phyloP scores from a whole-genome alignment of 2,113 vertebrate species.

The Vombatus ursinus region DNA sequence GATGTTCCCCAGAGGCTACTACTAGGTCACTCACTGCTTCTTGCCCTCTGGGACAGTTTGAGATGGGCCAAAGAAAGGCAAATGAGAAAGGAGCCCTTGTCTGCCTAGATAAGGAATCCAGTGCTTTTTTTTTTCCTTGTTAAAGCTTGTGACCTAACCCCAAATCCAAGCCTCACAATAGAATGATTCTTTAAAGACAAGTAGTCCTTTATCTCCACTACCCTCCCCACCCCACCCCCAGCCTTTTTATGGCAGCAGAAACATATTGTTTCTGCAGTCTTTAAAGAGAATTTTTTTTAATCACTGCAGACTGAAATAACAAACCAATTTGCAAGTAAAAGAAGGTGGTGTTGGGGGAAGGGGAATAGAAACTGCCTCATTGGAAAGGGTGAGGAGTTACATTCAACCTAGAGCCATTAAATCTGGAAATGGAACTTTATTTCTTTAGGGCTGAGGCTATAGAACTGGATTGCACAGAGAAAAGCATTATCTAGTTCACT shows the following conservation, averaged over 20 bases:
- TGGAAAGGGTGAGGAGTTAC: not conserved
- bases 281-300: slow-evolving; percentile 19
- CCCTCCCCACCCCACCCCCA: not conserved
- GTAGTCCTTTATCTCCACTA: not conserved
- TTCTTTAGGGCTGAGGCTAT: not conserved
- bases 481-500: not conserved
- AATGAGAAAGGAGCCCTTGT: not conserved
- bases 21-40: not conserved
- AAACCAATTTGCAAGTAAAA: slow-evolving; percentile 40
- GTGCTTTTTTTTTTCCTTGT: not conserved
- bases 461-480: not conserved
- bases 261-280: slow-evolving; percentile 8
- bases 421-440: not conserved
- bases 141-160: slow-evolving; percentile 17
- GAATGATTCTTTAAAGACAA: not conserved
- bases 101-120: not conserved
- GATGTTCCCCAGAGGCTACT: not conserved
- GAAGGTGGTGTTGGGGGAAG: not conserved
- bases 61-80: not conserved
- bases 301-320: slow-evolving; percentile 14
- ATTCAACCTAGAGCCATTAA: not conserved
- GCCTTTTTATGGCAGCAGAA: not conserved
- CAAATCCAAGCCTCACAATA: not conserved
- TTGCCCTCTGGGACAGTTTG: not conserved
- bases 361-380: not conserved